Percentiles rank a stretch among this genome's conserved stretches.
Conservation (phyloP, 2,113 vertebrate genomes). For the Bolborhynchus lineola region DNA sequence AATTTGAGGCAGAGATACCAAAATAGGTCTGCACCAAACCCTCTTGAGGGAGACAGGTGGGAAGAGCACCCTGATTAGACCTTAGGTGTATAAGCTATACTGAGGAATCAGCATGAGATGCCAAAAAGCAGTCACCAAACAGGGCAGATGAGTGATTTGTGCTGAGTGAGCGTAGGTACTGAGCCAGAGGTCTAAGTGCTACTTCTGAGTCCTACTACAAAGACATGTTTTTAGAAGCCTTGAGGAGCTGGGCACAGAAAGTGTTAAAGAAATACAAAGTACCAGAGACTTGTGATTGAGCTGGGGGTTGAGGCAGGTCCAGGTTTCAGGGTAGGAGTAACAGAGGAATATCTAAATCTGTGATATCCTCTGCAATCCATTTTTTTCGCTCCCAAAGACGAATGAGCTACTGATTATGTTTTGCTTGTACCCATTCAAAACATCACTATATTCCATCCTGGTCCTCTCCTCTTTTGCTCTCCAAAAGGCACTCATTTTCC, state of each 20-base stretch:
- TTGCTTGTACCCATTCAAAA: background rate
- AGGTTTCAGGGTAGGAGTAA: background rate
- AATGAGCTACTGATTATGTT: background rate
- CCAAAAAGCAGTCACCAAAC: background rate
- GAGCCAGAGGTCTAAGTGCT: background rate
- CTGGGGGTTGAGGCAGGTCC: background rate
- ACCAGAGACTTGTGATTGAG: background rate
- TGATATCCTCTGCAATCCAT: background rate
- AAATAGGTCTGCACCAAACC: background rate
- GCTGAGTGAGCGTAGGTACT: background rate
- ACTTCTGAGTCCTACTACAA: background rate
- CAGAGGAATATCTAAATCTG: background rate
- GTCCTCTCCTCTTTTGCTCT: background rate
- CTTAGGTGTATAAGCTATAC: background rate
- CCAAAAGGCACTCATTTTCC: background rate
- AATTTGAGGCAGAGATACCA: background rate
- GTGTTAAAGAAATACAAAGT: background rate
- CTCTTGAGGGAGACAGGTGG: background rate
- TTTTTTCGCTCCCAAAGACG: background rate
- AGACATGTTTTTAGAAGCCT: background rate
- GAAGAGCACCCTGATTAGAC: background rate
- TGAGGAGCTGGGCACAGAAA: background rate
- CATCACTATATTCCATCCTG: accelerated
- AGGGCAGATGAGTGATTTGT: background rate
- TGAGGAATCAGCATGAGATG: background rate